Percentiles rank a stretch among this genome's conserved stretches.
Conservation (phyloP, 2,797 vertebrate genomes). For the Mycteria americana region DNA sequence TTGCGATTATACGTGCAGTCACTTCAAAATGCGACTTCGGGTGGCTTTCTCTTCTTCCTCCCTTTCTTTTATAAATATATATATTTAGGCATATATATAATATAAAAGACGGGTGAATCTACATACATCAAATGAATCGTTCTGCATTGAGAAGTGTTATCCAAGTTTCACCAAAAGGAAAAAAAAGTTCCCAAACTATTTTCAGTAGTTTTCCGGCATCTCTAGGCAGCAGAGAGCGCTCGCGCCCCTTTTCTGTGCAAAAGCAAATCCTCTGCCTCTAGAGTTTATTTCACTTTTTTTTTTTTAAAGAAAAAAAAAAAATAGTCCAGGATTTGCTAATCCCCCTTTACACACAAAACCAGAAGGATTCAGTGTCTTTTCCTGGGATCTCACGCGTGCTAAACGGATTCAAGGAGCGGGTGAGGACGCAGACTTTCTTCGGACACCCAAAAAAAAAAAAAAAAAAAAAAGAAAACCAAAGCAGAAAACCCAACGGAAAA, state of each 20-base stretch:
- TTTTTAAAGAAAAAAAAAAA: not conserved
- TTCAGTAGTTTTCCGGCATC: conserved; percentile 88
- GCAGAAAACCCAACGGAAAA: not conserved
- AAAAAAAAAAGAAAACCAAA: not conserved
- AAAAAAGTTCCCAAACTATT: conserved; percentile 46
- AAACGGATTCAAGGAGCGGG: not conserved
- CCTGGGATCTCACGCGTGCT: conserved; percentile 58
- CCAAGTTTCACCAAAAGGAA: conserved; percentile 60
- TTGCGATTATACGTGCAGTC: conserved; percentile 79
- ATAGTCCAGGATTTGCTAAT: conserved; percentile 36
- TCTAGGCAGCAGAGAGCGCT: conserved; percentile 81
- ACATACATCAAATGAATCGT: conserved; percentile 72
- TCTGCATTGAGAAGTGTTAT: conserved; percentile 67
- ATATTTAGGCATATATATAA: not conserved
- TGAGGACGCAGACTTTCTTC: conserved; percentile 19
- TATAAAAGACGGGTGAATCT: conserved; percentile 57
- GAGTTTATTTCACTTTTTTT: conserved; percentile 72
- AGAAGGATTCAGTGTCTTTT: conserved; percentile 64
- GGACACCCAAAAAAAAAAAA: not conserved
- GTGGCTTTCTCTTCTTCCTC: conserved; percentile 67
- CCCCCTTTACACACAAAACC: conserved; percentile 11
- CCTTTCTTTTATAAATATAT: conserved; percentile 50
- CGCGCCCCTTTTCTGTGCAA: conserved; percentile 84
- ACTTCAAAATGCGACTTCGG: conserved; percentile 77
- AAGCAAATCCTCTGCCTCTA: conserved; percentile 79